A percentile compares a stretch with the other conserved stretches of the same genome.
Conservation (phyloP, 53 echinoderm and acorn worm genomes). For the Holothuria leucospilota region DNA sequence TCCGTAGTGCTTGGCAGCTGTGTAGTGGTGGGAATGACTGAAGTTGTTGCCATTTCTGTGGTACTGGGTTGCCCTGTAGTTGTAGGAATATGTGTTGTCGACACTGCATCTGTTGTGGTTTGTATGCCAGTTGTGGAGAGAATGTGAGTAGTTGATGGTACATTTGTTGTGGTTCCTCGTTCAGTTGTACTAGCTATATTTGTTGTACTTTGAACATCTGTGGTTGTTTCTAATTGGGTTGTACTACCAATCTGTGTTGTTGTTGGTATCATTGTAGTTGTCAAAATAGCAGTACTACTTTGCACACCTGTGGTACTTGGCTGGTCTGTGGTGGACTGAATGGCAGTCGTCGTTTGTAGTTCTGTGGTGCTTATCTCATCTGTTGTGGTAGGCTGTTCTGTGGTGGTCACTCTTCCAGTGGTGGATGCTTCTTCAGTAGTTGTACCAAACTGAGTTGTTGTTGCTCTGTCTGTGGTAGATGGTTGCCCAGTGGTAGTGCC, state of each 20-base stretch:
- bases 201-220: background rate
- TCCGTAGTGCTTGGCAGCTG: background rate
- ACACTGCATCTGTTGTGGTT: background rate
- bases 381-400: slow-evolving; percentile 5
- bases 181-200: background rate
- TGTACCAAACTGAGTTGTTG: background rate
- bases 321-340: background rate
- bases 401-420: slow-evolving; percentile 3
- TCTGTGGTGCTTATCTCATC: background rate
- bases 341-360: background rate
- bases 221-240: background rate
- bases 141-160: background rate
- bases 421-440: background rate
- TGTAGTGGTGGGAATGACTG: background rate
- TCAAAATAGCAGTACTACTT: background rate
- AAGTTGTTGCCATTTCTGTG: background rate
- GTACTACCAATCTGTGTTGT: background rate
- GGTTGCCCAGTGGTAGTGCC: background rate
- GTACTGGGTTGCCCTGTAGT: background rate
- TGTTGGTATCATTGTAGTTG: background rate
- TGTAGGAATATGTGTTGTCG: background rate
- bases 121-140: background rate
- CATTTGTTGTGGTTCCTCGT: background rate
- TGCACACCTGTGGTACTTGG: background rate
- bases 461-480: slow-evolving; percentile 13